Base-by-base conservation (phyloP, 2,797 vertebrate genomes). In the Choloepus didactylus region DNA sequence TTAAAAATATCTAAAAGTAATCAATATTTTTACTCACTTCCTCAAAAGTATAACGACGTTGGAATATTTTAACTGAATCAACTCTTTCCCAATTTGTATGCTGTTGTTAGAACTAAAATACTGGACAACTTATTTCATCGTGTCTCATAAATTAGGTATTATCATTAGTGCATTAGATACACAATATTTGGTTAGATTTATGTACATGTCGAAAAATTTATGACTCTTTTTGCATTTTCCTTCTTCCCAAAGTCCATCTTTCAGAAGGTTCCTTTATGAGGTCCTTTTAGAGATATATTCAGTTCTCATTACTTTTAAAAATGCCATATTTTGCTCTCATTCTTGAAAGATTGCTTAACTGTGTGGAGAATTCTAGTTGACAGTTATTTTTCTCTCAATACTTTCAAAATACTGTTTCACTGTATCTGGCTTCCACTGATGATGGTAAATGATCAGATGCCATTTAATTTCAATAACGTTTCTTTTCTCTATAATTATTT, bases 331-430 rank as follows among this genome's bases (percentile, higher is more conserved):
- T 95, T 91, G 38, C 15, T 60, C 10, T 72, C 19, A 70, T 66
- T 80, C 31, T 67, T 27, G 21, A n/a, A 81, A 89, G 67, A 4
- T 64, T 70, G 70, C 59, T 49, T 69, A 31, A 76, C 5, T 69
- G 14, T 73, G 38, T 80, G 44, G 12, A 67, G 35, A 80, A 72
- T 38, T 60, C 29, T 77, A 79, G 80, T 70, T 89, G 31, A 59
- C 3, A 23, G 21, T 81, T 80, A 16, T 15, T 88, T 91, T 87
- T 46, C 5, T 84, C 29, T 75, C 35, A 51, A 27, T 59, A 3
- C 75, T 54, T 92, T 89, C 21, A 86, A 75, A 94, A 94, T 66
- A 86, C 2, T 15, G 51, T 84, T 27, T 93, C 46, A 35, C 16
- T 29, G 2, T 87, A 29, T 81, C 88, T 88, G 44, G 5, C 35